Conservation (phyloP, 2,888 invertebrate genomes). For the Tenthredo distinguenda region DNA sequence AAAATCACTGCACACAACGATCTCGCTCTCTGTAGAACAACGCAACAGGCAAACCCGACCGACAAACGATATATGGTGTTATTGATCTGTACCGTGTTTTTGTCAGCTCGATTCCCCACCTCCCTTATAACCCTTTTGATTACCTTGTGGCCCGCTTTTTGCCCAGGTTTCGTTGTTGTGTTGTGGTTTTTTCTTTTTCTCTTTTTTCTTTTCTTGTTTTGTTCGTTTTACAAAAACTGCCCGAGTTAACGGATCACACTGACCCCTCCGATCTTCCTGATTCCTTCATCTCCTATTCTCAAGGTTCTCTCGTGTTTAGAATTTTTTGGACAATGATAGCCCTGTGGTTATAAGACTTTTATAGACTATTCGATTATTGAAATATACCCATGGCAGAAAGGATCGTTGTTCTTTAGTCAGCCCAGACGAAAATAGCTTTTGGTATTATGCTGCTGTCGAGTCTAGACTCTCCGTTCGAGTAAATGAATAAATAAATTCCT, state of each 20-base stretch:
- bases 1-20: not conserved
- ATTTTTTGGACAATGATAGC: not conserved
- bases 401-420: not conserved
- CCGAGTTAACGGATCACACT: not conserved
- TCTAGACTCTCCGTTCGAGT: not conserved
- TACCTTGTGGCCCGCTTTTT: not conserved
- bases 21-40: not conserved
- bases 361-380: not conserved
- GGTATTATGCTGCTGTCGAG: slow-evolving; percentile 1
- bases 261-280: not conserved
- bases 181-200: not conserved
- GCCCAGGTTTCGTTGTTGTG: not conserved
- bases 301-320: not conserved
- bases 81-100: slow-evolving; percentile 33
- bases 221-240: not conserved
- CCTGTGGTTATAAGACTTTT: not conserved
- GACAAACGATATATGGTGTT: slow-evolving; percentile 7
- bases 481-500: not conserved
- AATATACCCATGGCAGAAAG: not conserved
- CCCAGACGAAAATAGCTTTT: not conserved
- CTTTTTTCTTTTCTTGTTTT: not conserved
- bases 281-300: not conserved
- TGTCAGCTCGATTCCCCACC: not conserved
- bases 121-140: not conserved
- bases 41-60: slow-evolving; percentile 8